Evolutionary conservation across 1,140 invertebrate genomes (phyloP).

Genomic region (Calliphora vicina): DNA sequence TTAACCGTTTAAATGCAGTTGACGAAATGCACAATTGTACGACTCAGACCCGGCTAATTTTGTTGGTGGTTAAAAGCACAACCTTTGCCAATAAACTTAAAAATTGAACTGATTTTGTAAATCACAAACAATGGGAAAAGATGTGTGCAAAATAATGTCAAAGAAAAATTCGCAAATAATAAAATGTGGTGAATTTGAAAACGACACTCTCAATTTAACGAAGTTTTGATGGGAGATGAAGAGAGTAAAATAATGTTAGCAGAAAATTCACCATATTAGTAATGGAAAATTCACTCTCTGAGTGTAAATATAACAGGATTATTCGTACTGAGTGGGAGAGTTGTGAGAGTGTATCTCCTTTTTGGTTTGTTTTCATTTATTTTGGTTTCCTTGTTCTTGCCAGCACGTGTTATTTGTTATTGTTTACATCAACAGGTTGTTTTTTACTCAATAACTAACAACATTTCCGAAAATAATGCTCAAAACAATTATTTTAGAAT

Average conservation of each 20-base stretch:
- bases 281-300: neutral
- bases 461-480: too few relatives aligned
- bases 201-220: slow-evolving; percentile 13
- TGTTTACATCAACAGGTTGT: neutral
- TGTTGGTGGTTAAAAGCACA: neutral
- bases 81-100: slow-evolving; percentile 17
- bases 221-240: neutral
- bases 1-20: neutral
- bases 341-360: neutral
- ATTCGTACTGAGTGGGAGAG: neutral
- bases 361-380: neutral
- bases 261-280: neutral
- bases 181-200: slow-evolving; percentile 14
- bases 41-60: neutral
- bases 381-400: neutral
- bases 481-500: too few relatives aligned
- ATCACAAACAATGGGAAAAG: slow-evolving; percentile 25
- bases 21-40: neutral
- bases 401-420: neutral
- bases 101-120: slow-evolving; percentile 26
- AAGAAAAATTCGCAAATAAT: neutral
- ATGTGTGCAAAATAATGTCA: neutral
- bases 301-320: neutral
- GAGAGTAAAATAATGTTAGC: neutral
- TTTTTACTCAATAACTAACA: too few relatives aligned